Evolutionary conservation across 1,140 invertebrate genomes (phyloP), one percentile per base, ranked within the genome.

Genomic region (Carposina sasakii): DNA sequence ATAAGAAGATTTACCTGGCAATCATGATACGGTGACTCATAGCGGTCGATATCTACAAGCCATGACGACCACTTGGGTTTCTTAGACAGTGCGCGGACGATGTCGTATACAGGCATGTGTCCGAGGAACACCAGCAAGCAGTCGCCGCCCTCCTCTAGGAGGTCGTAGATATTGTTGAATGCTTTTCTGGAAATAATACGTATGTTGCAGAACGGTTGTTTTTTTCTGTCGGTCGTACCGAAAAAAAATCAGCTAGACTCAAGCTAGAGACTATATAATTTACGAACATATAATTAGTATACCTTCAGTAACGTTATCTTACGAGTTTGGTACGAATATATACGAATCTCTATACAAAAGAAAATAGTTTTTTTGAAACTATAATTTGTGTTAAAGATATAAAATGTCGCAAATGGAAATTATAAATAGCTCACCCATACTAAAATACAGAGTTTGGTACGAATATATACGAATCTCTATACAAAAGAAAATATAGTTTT

Each of bases 81-180:
- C 24, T 85, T 73, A 0, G 88, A 78, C 9, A 94, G 63, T 12
- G 71, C 75, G 44, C 90, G 81, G 63, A 93, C 94, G 1, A 92
- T 87, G 30, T 91, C 88, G 59, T 90, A 94, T 3, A 93, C 87
- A 0, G 89, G 88, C 76, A 91, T 91, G n/a, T 87, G 86, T 0
- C 90, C 91, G 0, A 93, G 64, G 59, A 94, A 93, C 8, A 90
- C 88, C 6, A 94, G 62, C 0, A 94, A 66, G 22, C 88, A 88
- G 57, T 91, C 91, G 2, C 93, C 93, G 12, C 88, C 89, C 1
- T 87, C 85, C 49, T 85, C 86, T 1, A 93, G 76, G 8, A 93
- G 59, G 31, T 89, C 67, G 60, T 87, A 89, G 26, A 93, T 89
- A 61, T 93, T 93, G 54, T 81, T 64, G 46, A 91, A 86, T 0